Percentiles rank a stretch among this genome's conserved stretches.
phyloP scores from a whole-genome alignment of 1,140 invertebrate species.

The Lysiphlebus fabarum region DNA sequence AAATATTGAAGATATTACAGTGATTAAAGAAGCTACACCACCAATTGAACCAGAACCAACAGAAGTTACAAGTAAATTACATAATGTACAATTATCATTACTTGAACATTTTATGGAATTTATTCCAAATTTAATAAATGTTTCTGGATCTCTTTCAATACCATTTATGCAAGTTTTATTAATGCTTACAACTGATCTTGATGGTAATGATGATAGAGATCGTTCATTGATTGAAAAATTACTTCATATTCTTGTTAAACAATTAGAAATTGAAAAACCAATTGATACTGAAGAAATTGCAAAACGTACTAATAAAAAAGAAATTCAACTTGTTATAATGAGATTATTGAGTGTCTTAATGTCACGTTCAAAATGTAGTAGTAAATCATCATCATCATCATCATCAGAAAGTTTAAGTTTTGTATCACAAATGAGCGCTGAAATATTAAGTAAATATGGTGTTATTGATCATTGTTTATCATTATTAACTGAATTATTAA shows the following conservation, averaged over 20 bases:
- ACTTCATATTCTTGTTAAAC: slow-evolving; percentile 70
- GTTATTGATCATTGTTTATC: slow-evolving; percentile 80
- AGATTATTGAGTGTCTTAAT: slow-evolving; percentile 75
- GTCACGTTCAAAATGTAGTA: slow-evolving; percentile 69
- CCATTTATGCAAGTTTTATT: slow-evolving; percentile 89
- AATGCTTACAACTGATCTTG: slow-evolving; percentile 87
- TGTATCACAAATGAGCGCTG: slow-evolving; percentile 73
- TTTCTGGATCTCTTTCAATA: slow-evolving; percentile 79
- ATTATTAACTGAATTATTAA: slow-evolving; percentile 74
- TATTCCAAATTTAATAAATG: slow-evolving; percentile 60
- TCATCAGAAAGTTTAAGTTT: slow-evolving; percentile 62
- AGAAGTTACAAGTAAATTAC: slow-evolving; percentile 50
- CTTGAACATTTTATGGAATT: slow-evolving; percentile 63
- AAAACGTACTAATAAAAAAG: slow-evolving; percentile 63
- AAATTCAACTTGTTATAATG: slow-evolving; percentile 87
- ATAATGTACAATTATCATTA: slow-evolving; percentile 58
- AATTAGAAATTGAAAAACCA: slow-evolving; percentile 70
- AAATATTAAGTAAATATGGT: slow-evolving; percentile 71
- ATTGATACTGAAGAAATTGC: slow-evolving; percentile 58
- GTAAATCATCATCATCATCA: slow-evolving; percentile 48
- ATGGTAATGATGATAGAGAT: slow-evolving; percentile 79
- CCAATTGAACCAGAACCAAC: slow-evolving; percentile 38
- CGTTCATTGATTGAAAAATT: slow-evolving; percentile 72
- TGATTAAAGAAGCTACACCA: slow-evolving; percentile 47
- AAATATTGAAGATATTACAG: slow-evolving; percentile 26